Percentiles rank a stretch among this genome's conserved stretches.
Conservation (phyloP, 1,140 invertebrate genomes). For the Megalonaias nervosa region DNA sequence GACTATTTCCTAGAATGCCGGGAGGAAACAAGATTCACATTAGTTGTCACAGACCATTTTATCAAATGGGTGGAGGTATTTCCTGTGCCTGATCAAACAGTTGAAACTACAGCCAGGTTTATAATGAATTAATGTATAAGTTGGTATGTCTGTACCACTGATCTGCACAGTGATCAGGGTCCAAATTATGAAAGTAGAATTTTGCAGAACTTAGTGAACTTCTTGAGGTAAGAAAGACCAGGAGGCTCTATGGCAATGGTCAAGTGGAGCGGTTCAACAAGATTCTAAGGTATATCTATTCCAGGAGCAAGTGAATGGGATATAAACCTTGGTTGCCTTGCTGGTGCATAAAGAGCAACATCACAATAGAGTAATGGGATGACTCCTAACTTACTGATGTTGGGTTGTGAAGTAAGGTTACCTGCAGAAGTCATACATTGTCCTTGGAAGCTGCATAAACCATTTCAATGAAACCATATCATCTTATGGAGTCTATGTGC, state of each 20-base stretch:
- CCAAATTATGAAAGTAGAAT: conserved; percentile 24
- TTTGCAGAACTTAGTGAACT: conserved; percentile 18
- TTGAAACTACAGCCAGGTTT: conserved; percentile 34
- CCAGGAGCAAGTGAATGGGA: conserved; percentile 34
- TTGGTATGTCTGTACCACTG: conserved; percentile 35
- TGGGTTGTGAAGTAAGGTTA: conserved; percentile 31
- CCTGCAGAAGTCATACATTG: neutral
- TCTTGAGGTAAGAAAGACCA: conserved; percentile 20
- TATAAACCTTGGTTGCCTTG: conserved; percentile 15
- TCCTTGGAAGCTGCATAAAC: neutral
- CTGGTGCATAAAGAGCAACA: conserved; percentile 9
- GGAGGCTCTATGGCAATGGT: conserved; percentile 35
- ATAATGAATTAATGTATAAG: conserved; percentile 46
- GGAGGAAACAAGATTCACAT: conserved; percentile 48
- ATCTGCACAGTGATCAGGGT: conserved; percentile 25
- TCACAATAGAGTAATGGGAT: conserved; percentile 14
- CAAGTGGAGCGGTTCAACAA: conserved; percentile 54
- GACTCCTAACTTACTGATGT: conserved; percentile 32
- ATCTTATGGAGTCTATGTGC: neutral
- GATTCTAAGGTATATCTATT: conserved; percentile 47
- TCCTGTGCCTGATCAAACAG: conserved; percentile 2
- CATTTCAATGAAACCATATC: neutral
- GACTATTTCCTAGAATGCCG: conserved; percentile 42
- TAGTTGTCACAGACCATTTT: conserved; percentile 53
- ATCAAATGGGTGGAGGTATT: conserved; percentile 48